phyloP scores from a whole-genome alignment of 2,113 vertebrate genomes.

The Lasiurus borealis region DNA sequence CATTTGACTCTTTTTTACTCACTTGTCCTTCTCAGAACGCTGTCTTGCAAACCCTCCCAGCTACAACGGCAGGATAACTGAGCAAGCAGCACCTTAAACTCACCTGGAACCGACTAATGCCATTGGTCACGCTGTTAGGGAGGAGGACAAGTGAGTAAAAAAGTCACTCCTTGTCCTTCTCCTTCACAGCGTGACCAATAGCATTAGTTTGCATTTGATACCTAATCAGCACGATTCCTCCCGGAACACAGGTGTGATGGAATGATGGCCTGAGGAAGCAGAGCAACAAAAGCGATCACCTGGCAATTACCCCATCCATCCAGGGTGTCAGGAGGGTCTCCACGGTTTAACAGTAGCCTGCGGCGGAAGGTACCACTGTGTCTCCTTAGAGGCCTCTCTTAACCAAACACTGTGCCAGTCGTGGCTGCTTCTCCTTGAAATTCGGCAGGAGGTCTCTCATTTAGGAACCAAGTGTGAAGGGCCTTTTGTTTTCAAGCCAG shows the following conservation, averaged over 20 bases:
- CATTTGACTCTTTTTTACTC: not conserved
- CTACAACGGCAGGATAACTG: not conserved
- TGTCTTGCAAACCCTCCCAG: not conserved
- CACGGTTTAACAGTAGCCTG: not conserved
- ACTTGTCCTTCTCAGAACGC: not conserved
- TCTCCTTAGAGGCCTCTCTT: not conserved
- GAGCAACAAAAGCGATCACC: not conserved
- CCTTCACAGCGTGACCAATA: not conserved
- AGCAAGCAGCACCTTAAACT: not conserved
- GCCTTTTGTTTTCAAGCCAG: not conserved
- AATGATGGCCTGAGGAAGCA: not conserved
- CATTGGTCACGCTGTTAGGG: too few species aligned
- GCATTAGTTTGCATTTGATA: not conserved
- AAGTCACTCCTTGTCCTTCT: not conserved
- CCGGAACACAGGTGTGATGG: not conserved
- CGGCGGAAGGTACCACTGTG: not conserved
- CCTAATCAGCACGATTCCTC: not conserved
- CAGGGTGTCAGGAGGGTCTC: not conserved
- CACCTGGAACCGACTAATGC: not conserved
- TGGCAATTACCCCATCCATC: not conserved
- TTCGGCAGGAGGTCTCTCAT: not conserved
- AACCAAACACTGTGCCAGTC: not conserved
- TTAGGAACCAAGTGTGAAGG: not conserved
- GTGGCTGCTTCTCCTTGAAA: slow-evolving; percentile 3
- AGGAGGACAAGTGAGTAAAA: too few species aligned